Base-by-base conservation (phyloP, 2,888 invertebrate species). In the Isotomurus palustris region DNA sequence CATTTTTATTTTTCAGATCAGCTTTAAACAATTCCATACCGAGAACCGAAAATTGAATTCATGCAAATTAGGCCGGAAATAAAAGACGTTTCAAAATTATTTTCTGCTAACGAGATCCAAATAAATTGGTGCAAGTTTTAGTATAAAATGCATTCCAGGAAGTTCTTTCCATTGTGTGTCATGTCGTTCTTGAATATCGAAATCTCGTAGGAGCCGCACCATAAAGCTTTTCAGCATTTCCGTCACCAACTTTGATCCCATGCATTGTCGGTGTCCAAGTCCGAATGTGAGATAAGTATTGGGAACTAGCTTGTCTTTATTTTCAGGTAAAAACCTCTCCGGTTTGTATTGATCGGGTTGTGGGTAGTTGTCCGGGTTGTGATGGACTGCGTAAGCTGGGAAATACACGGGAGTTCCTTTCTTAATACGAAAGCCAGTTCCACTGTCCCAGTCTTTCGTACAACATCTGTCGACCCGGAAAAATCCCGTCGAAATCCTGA, bases 281-380 rank as follows among this genome's bases (percentile, higher is more conserved):
- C 43, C 43, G 14, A 43, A 43, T 3, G 22, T 19, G 6, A 65
- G 43, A 41, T 56, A 65, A 19, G 57, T 44, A 35, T 56, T 60
- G 10, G 53, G 58, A 47, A 53, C 53, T 2, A 65, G 3, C 36
- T 60, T 57, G 27, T 65, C 65, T 41, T 65, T 65, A 22, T 61
- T 62, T 53, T 62, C 61, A 1, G 64, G 56, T 10, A 64, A 36
- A 38, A 65, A 65, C 35, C 65, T n/a, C 36, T 65, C 65, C 0
- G 65, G 65, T 24, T 58, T 51, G 32, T 60, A 65, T n/a, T 19
- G 8, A 1, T 59, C 10, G 1, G 65, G 53, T 2, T 62, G 51
- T 2, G 52, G 48, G 21, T 40, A 65, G 29, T 56, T 54, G 4
- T 62, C 60, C 4, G 49, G 41, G 43, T 60, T 60, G 48, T 58